Base-by-base conservation (phyloP, 2,888 invertebrate species). In the Amphipyra berbera region DNA sequence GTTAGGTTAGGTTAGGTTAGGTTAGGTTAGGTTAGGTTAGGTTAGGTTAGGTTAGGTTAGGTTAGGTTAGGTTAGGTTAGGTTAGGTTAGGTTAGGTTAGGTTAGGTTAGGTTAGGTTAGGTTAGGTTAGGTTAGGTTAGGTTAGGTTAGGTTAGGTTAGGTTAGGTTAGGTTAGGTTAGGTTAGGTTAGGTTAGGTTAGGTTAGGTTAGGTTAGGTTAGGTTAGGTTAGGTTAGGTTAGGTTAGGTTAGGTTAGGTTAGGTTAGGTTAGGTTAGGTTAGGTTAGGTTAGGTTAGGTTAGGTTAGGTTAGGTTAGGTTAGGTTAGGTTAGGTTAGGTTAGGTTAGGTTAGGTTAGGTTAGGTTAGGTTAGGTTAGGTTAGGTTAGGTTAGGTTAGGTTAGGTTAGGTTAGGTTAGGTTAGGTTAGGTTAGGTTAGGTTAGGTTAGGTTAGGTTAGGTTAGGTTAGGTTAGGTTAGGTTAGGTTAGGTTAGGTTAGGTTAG, bases 181-280 rank as follows among this genome's bases (percentile, higher is more conserved):
- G 61, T 61, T 61, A 61, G 61, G 61, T 61, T 61, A 61, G 61
- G 55, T 61, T 54, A 64, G 63, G 63, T 64, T 63, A 57, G 63
- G 63, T 59, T 63, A 59, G 63, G 63, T 59, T 59, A 58, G 63
- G 68, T 68, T 68, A 68, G 68, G 68, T 68, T 68, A 68, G 68
- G 68, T 68, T 68, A 68, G 68, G 68, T 64, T 68, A 68, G 68
- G 68, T 68, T 68, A 68, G 68, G 68, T 68, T 68, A 68, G 68
- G 68, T 68, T 68, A 66, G 63, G 68, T 53, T 53, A 53, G 53
- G 53, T 53, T 53, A 56, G 48, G 41, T 47, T 41, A 47, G 41
- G 41, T 56, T 48, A 41, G 47, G 47, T 47, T 33, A 41, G 61
- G 68, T 68, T 68, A 65, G 72, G 68, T 68, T 68, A 65, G 72